These are phyloP conservation scores for Hyles vespertilio DNA, from an alignment of 1,140 invertebrate species.

Conservation along the genomic window DNA sequence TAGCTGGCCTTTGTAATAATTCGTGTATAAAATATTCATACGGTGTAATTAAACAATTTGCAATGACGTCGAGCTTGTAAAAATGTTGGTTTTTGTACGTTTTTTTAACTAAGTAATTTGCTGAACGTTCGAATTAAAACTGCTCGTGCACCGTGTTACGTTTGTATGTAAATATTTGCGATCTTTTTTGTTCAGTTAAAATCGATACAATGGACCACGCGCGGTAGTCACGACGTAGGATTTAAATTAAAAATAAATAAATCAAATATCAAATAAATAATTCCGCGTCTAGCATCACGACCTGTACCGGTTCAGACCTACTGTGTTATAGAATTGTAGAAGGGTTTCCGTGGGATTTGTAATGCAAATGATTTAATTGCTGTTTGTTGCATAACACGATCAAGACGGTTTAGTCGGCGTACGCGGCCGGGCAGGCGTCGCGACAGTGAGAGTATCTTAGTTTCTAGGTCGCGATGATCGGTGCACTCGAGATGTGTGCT, in stretches of 20 bases:
- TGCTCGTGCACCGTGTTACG: too few relatives aligned
- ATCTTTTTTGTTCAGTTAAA: too few relatives aligned
- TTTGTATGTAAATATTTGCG: too few relatives aligned
- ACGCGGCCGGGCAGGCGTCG: slow-evolving; percentile 4
- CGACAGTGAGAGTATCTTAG: slow-evolving; percentile 58
- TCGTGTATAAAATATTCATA: slow-evolving; percentile 53
- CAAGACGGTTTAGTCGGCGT: neutral
- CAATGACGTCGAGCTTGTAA: slow-evolving; percentile 37
- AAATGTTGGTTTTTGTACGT: slow-evolving; percentile 19
- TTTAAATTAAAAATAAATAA: too few relatives aligned
- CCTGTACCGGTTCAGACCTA: neutral
- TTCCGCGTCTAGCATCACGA: neutral
- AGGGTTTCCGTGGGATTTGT: neutral
- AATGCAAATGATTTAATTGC: slow-evolving; percentile 8
- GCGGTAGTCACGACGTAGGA: too few relatives aligned
- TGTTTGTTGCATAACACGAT: slow-evolving; percentile 9
- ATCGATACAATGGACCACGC: too few relatives aligned
- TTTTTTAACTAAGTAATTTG: slow-evolving; percentile 8
- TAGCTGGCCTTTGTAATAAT: slow-evolving; percentile 47
- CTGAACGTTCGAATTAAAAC: neutral
- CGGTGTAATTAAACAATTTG: slow-evolving; percentile 42
- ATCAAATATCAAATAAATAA: too few relatives aligned
- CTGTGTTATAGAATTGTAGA: slow-evolving; percentile 1
- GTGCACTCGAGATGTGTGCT: slow-evolving; percentile 18
- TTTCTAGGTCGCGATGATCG: slow-evolving; percentile 60